These are phyloP conservation scores for Danio albolineatus DNA, from an alignment of 2,797 vertebrate species.

Conservation along the genomic window DNA sequence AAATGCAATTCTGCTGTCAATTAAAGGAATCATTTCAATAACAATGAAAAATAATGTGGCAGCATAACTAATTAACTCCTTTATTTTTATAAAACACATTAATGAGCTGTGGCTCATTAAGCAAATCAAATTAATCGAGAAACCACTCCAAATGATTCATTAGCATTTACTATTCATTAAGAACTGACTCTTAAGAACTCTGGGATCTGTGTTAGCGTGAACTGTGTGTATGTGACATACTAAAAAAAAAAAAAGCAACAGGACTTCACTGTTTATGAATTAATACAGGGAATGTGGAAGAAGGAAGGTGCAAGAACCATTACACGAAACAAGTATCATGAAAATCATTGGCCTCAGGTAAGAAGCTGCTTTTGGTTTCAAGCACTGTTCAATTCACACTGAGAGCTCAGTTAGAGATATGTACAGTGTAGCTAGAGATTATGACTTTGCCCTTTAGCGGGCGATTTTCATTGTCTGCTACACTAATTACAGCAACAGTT, in stretches of 20 bases:
- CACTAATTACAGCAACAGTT: conserved; percentile 28
- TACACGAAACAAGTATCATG: neutral
- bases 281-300: neutral
- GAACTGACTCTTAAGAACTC: neutral
- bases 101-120: neutral
- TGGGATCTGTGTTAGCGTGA: neutral
- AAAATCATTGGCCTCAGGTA: neutral
- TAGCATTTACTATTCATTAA: neutral
- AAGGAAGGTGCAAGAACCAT: neutral
- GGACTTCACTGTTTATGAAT: too few species aligned
- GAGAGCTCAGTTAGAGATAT: conserved; percentile 8
- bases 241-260: neutral
- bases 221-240: neutral
- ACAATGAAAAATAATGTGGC: neutral
- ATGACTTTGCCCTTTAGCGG: conserved; percentile 42
- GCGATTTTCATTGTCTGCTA: conserved; percentile 17
- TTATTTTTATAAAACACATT: neutral
- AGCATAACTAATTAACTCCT: neutral
- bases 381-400: neutral
- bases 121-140: neutral
- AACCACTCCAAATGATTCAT: neutral
- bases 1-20: neutral
- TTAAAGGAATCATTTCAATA: neutral
- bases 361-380: neutral
- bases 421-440: neutral